Conservation (phyloP, 1,140 invertebrate genomes). For the Trypoxylus dichotomus region DNA sequence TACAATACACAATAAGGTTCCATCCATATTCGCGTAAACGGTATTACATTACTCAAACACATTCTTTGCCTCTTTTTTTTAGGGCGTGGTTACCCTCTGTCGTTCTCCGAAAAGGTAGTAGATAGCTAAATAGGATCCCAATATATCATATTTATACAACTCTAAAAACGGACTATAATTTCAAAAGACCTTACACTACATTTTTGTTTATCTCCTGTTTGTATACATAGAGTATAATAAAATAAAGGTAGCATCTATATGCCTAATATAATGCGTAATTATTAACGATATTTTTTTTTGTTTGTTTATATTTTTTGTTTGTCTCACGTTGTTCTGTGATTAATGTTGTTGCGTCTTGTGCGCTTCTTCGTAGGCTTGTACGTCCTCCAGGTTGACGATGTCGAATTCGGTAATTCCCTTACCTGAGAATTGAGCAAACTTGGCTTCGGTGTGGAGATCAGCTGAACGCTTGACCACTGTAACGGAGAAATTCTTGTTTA, state of each 20-base stretch:
- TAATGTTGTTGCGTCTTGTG: not conserved
- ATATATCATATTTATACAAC: not conserved
- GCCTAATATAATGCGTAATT: conserved; percentile 17
- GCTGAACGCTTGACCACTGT: conserved; percentile 73
- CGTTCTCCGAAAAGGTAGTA: not conserved
- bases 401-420: conserved; percentile 71
- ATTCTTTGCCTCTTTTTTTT: not conserved
- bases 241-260: conserved; percentile 30
- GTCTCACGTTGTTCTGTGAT: not conserved
- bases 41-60: not conserved
- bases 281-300: conserved; percentile 24
- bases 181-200: not conserved
- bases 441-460: conserved; percentile 55
- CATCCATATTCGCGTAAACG: not conserved
- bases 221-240: conserved; percentile 27
- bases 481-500: conserved; percentile 47
- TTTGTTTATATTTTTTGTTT: conserved; percentile 7
- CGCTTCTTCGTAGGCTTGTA: conserved; percentile 51
- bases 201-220: conserved; percentile 7
- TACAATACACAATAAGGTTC: not conserved
- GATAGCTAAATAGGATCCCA: not conserved
- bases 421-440: conserved; percentile 77
- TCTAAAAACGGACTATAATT: not conserved
- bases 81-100: not conserved
- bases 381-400: conserved; percentile 68